phyloP scores from a whole-genome alignment of 2,797 vertebrate genomes.

The Salmo trutta region DNA sequence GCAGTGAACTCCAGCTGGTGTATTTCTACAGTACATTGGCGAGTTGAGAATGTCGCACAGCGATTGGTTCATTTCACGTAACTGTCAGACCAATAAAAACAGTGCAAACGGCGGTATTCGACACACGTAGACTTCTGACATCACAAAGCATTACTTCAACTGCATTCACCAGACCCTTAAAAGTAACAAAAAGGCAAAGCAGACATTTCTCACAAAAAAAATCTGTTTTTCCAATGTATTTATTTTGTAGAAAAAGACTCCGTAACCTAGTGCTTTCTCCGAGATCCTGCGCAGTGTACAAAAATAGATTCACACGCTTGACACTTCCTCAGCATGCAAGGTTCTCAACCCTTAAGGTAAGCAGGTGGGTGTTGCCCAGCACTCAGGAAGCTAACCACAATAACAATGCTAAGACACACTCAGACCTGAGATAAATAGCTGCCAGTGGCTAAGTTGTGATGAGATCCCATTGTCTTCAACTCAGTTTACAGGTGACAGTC shows the following conservation, averaged over 20 bases:
- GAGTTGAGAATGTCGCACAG: slow-evolving; percentile 48
- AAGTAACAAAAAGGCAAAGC: too few relatives aligned
- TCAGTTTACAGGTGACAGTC: neutral
- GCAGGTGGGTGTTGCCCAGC: slow-evolving; percentile 50
- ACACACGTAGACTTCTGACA: neutral
- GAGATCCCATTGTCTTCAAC: slow-evolving; percentile 20
- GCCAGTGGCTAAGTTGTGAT: slow-evolving; percentile 49
- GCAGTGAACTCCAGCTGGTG: slow-evolving; percentile 50
- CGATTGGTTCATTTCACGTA: slow-evolving; percentile 62
- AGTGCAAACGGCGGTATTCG: slow-evolving; percentile 51
- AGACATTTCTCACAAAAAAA: slow-evolving; percentile 5
- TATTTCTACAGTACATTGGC: slow-evolving; percentile 19
- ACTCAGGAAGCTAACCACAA: slow-evolving; percentile 33
- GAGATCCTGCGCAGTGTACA: slow-evolving; percentile 37
- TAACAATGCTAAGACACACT: slow-evolving; percentile 18
- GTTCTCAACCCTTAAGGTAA: slow-evolving; percentile 45
- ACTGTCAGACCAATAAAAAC: slow-evolving; percentile 75
- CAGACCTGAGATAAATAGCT: slow-evolving; percentile 57
- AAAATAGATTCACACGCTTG: slow-evolving; percentile 57
- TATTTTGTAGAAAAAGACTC: slow-evolving; percentile 55
- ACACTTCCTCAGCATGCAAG: slow-evolving; percentile 10
- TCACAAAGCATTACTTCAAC: neutral
- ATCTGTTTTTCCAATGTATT: slow-evolving; percentile 33
- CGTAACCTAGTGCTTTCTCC: neutral
- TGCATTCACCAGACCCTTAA: neutral